A percentile compares a stretch with the other conserved stretches of the same genome.
These are phyloP conservation scores for Asbolus verrucosus DNA, from an alignment of 1,140 invertebrate species.

Conservation along the genomic window DNA sequence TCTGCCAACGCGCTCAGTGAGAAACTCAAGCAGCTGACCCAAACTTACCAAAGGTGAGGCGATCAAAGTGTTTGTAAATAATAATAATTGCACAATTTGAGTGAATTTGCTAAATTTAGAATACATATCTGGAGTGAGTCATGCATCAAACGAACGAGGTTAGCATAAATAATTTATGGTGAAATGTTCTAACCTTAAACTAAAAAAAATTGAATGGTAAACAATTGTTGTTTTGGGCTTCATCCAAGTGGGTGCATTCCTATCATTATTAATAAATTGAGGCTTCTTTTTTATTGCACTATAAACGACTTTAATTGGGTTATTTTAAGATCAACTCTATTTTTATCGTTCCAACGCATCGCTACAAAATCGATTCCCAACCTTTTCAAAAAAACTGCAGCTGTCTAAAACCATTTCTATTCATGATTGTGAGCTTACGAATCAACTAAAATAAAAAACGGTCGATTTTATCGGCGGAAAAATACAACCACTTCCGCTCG, in stretches of 20 bases:
- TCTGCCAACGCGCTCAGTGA: conserved; percentile 69
- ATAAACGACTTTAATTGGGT: conserved; percentile 21
- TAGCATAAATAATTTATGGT: conserved; percentile 1
- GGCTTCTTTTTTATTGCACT: conserved; percentile 29
- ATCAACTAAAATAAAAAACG: too few relatives aligned
- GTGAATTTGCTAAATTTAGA: not conserved
- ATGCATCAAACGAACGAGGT: conserved; percentile 13
- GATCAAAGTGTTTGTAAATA: not conserved
- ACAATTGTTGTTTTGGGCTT: conserved; percentile 12
- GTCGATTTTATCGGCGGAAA: not conserved
- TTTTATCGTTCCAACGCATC: too few relatives aligned
- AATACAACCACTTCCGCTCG: conserved; percentile 3
- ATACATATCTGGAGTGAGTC: not conserved
- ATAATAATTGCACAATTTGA: not conserved
- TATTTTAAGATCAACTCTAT: conserved; percentile 18
- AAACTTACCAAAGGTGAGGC: conserved; percentile 71
- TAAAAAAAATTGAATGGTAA: conserved; percentile 2
- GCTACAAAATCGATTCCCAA: conserved; percentile 10
- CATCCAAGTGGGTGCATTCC: too few relatives aligned
- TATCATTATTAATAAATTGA: too few relatives aligned
- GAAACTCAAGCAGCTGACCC: conserved; percentile 69
- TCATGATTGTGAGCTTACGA: too few relatives aligned
- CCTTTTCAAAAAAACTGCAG: conserved; percentile 25
- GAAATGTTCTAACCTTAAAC: not conserved
- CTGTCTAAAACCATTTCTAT: too few relatives aligned